Percentiles rank a stretch among this genome's conserved stretches.
Conservation (phyloP, 23 tunicate species). For the Oikopleura albicans region DNA sequence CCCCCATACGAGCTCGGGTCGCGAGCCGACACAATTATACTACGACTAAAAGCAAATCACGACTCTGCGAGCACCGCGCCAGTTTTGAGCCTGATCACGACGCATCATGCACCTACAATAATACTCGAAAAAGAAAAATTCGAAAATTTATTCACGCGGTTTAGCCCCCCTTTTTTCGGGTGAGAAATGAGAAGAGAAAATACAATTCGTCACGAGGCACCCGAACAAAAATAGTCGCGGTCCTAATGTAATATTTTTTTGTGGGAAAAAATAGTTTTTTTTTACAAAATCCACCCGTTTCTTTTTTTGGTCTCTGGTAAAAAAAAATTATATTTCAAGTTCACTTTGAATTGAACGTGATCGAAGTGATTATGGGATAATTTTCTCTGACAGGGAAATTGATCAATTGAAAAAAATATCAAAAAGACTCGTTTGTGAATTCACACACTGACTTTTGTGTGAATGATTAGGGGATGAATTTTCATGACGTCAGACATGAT, state of each 20-base stretch:
- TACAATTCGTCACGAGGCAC: too few relatives aligned
- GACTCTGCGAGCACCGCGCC: too few relatives aligned
- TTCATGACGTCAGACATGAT: too few relatives aligned
- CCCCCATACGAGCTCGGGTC: too few relatives aligned
- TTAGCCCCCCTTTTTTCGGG: too few relatives aligned
- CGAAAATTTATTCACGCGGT: background rate
- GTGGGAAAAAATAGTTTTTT: background rate
- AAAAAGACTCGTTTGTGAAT: background rate
- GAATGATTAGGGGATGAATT: background rate
- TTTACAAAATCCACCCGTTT: background rate
- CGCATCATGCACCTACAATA: background rate
- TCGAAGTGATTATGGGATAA: too few relatives aligned
- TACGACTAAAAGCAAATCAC: too few relatives aligned
- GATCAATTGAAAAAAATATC: background rate
- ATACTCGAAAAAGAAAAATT: background rate
- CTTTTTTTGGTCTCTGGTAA: background rate
- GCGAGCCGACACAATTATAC: constrained; percentile 3
- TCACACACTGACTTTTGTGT: background rate
- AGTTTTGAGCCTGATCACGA: too few relatives aligned
- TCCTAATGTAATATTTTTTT: background rate
- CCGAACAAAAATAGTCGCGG: background rate
- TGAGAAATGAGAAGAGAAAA: too few relatives aligned
- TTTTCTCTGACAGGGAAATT: too few relatives aligned
- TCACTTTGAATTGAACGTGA: background rate
- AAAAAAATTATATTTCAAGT: background rate